Evolutionary conservation across 2,888 invertebrate species (phyloP).

Genomic region (Sinohyriopsis cumingii): DNA sequence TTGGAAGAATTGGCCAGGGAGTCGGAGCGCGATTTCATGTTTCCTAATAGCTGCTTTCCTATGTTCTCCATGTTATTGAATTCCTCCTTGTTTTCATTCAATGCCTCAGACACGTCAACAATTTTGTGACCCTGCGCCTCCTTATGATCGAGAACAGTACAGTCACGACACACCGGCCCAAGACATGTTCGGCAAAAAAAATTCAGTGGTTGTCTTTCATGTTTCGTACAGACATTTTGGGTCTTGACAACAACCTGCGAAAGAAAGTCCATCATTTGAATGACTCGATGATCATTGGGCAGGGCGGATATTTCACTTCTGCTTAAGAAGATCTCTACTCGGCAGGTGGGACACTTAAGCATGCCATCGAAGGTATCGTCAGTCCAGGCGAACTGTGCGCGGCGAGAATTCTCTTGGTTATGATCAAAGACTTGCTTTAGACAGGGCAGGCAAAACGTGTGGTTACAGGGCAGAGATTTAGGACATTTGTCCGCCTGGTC

Average conservation of each 20-base stretch:
- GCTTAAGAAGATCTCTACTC: constrained; percentile 62
- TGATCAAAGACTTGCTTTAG: constrained; percentile 62
- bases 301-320: constrained; percentile 54
- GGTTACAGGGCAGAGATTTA: constrained; percentile 65
- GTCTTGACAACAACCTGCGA: constrained; percentile 58
- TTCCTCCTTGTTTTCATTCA: constrained; percentile 55
- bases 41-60: constrained; percentile 51
- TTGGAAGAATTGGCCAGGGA: constrained; percentile 61
- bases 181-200: constrained; percentile 64
- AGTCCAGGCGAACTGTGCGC: constrained; percentile 40
- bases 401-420: constrained; percentile 50
- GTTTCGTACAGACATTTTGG: constrained; percentile 60
- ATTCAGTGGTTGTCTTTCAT: constrained; percentile 61
- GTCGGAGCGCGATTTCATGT: constrained; percentile 57
- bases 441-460: constrained; percentile 63
- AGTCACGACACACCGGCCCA: constrained; percentile 62
- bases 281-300: constrained; percentile 64
- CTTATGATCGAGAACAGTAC: constrained; percentile 65
- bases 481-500: constrained; percentile 53
- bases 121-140: constrained; percentile 58
- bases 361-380: constrained; percentile 56
- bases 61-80: constrained; percentile 54
- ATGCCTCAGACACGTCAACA: constrained; percentile 56
- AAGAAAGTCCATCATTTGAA: constrained; percentile 66
- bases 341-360: constrained; percentile 63